Conservation (phyloP, 2,888 invertebrate species). For the Xanthostigma xanthostigma region DNA sequence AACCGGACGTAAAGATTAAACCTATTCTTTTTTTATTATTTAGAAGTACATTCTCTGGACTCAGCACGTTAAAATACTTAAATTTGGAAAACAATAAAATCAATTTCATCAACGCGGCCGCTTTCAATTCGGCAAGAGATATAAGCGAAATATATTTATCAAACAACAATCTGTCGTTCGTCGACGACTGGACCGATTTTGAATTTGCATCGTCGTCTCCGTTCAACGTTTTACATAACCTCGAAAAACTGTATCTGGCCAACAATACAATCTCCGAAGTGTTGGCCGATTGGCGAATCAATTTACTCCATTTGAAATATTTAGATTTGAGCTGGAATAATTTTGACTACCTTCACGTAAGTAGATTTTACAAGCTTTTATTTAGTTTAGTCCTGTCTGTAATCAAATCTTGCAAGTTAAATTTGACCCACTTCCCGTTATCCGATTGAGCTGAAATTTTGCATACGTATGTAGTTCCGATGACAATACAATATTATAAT, state of each 20-base stretch:
- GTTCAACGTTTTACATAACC: slow-evolving; percentile 35
- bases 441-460: no score
- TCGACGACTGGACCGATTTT: slow-evolving; percentile 15
- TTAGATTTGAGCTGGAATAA: slow-evolving; percentile 53
- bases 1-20: no score
- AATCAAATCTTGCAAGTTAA: no score
- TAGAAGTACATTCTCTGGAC: no score
- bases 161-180: slow-evolving; percentile 35
- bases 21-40: no score
- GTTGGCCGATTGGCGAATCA: slow-evolving; percentile 48
- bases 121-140: slow-evolving; percentile 36
- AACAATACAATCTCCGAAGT: slow-evolving; percentile 45
- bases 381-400: no score
- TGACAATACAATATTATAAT: no score
- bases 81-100: slow-evolving; percentile 28
- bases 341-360: slow-evolving; percentile 37
- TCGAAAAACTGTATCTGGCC: slow-evolving; percentile 42
- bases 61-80: no score
- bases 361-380: no score
- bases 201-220: slow-evolving; percentile 31
- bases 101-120: slow-evolving; percentile 24
- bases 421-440: no score
- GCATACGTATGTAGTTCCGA: no score
- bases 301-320: slow-evolving; percentile 35
- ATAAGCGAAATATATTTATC: slow-evolving; percentile 36